phyloP scores from a whole-genome alignment of 2,797 vertebrate species.

The Hipposideros larvatus region DNA sequence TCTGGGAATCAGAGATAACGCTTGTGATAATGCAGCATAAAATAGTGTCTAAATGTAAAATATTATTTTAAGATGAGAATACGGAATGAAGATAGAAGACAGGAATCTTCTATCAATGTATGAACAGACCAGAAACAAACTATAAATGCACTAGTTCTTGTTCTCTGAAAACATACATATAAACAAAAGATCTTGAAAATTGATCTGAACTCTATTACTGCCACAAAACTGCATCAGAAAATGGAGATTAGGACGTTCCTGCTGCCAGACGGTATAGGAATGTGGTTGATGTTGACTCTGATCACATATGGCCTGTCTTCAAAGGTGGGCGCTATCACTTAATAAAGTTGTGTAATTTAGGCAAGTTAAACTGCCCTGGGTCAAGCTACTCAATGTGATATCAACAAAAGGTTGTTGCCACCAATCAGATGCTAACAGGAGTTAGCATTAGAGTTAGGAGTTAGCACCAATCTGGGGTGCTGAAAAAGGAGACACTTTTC shows the following conservation, averaged over 20 bases:
- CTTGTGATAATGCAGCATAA: slow-evolving; percentile 19
- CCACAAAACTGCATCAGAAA: slow-evolving; percentile 12
- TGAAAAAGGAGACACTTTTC: background rate
- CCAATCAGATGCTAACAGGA: background rate
- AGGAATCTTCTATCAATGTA: background rate
- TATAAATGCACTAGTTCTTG: slow-evolving; percentile 18
- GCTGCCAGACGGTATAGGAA: slow-evolving; percentile 18
- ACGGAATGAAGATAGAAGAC: background rate
- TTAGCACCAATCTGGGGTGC: background rate
- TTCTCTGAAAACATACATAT: slow-evolving; percentile 29
- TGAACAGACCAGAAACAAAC: slow-evolving; percentile 11
- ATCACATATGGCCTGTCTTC: background rate
- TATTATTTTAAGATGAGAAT: slow-evolving; percentile 51
- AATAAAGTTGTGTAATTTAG: background rate
- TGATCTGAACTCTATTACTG: background rate
- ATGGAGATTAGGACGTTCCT: background rate
- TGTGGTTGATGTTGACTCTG: background rate
- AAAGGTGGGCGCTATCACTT: slow-evolving; percentile 18
- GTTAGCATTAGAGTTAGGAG: background rate
- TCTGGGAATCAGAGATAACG: slow-evolving; percentile 35
- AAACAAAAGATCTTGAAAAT: slow-evolving; percentile 50
- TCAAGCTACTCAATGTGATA: background rate
- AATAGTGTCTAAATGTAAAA: slow-evolving; percentile 51
- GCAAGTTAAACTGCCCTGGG: background rate
- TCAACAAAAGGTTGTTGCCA: background rate